Conservation (phyloP, 2,888 invertebrate genomes). For the Furcula furcula region DNA sequence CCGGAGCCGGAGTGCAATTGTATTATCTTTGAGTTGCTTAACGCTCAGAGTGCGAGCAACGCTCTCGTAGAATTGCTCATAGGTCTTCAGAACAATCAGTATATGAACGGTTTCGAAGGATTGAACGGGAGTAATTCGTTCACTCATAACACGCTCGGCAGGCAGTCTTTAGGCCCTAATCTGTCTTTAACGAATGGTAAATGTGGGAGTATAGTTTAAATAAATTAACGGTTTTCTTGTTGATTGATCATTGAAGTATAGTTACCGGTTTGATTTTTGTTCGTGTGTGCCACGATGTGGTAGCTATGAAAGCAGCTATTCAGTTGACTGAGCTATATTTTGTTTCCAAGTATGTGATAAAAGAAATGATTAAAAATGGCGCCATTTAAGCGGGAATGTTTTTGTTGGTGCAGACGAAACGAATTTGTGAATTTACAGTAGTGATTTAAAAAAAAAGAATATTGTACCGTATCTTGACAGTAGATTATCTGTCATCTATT, state of each 20-base stretch:
- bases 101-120: slow-evolving; percentile 63
- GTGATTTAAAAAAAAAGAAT: no score
- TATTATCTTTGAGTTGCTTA: slow-evolving; percentile 67
- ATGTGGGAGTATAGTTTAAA: slow-evolving; percentile 71
- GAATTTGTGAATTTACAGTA: no score
- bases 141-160: slow-evolving; percentile 53
- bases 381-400: no score
- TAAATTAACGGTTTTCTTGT: slow-evolving; percentile 11
- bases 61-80: slow-evolving; percentile 71
- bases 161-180: slow-evolving; percentile 55
- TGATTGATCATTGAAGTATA: not conserved
- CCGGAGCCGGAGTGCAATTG: slow-evolving; percentile 75
- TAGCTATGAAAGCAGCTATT: not conserved
- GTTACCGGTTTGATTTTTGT: slow-evolving; percentile 3
- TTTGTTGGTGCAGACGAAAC: no score
- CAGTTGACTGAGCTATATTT: no score
- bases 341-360: no score
- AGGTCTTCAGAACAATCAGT: slow-evolving; percentile 72
- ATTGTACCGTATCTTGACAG: no score
- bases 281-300: not conserved
- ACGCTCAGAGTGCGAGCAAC: slow-evolving; percentile 70
- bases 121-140: slow-evolving; percentile 38
- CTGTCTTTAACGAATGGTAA: slow-evolving; percentile 70
- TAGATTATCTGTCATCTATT: no score
- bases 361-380: no score